Base-by-base conservation (phyloP, 1,140 invertebrate species). In the Drosophila ercepeae region DNA sequence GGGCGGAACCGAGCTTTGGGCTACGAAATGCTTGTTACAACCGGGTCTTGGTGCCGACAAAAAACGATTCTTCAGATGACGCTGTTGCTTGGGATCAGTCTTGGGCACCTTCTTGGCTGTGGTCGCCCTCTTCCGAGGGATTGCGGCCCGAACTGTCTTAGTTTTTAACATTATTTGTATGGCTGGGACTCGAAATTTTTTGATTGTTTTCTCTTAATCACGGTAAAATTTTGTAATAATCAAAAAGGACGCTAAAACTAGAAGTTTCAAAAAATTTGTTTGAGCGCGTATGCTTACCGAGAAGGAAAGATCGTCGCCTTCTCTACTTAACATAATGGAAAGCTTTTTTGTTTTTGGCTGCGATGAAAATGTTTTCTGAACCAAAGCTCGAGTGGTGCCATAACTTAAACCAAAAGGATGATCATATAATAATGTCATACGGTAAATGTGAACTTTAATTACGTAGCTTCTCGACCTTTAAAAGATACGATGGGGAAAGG, bases 51-150 rank as follows among this genome's bases (percentile, higher is more conserved):
- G 16, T 23, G 5, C 13, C 13, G 5, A 4, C 23, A 13, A 32
- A 2, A 44, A 61, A 4, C 16, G 25, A 3, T 3, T 48, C 9
- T 61, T 72, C 0, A 45, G 5, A 7, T 27, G 18, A 8, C 14
- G 19, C 23, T 73, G 69, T 44, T 63, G 23, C 8, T 72, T 18
- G 2, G 64, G 11, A 48, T 48, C 19, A 0, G 19, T 69, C 21
- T 42, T 57, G 9, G 51, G 32, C n/a, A 49, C 7, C 0, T 25
- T 67, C 4, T 23, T 29, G 5, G 13, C 29, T 32, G 4, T 3
- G 9, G 9, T 27, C 8, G 7, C 9, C 29, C 29, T 32, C 14
- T 67, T 53, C 4, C n/a, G 0, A n/a, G 9, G n/a, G 1, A 5
- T 23, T 21, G 9, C 51, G 18, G 8, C 5, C 14, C 9, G 18